Percentiles rank a stretch among this genome's conserved stretches.
These are phyloP conservation scores for Carcharodon carcharias DNA, from an alignment of 2,797 vertebrate species.

Conservation along the genomic window DNA sequence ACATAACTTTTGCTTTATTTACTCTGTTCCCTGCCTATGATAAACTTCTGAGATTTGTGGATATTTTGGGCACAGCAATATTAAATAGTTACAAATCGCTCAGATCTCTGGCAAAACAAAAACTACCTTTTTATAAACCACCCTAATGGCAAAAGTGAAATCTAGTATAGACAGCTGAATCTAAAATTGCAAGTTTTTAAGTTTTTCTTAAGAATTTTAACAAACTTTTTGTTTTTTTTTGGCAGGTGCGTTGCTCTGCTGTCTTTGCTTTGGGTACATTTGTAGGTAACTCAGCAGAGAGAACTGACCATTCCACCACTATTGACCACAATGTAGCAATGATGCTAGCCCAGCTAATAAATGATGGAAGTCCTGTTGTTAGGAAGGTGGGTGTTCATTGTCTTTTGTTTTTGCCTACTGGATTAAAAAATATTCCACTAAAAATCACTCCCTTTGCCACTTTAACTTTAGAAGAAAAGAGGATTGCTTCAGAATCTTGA, in stretches of 20 bases:
- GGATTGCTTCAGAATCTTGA: background rate
- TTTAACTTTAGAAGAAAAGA: background rate
- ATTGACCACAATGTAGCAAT: conserved; percentile 98
- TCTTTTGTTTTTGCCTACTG: background rate
- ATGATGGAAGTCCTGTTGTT: conserved; percentile 89
- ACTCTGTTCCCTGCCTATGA: background rate
- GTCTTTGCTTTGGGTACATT: conserved; percentile 93
- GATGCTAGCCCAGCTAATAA: conserved; percentile 96
- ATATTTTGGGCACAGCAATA: background rate
- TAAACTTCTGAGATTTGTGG: background rate
- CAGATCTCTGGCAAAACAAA: background rate
- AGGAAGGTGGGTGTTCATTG: conserved; percentile 70
- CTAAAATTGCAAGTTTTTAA: background rate
- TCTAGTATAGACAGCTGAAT: background rate
- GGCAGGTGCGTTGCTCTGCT: conserved; percentile 83
- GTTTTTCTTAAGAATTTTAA: background rate
- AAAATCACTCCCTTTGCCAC: background rate
- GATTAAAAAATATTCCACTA: background rate
- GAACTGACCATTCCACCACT: conserved; percentile 95
- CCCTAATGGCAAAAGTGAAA: background rate
- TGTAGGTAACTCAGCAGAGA: conserved; percentile 88
- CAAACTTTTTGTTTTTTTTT: background rate
- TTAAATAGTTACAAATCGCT: background rate
- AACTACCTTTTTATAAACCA: background rate
- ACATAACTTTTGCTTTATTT: background rate